Percentiles rank a stretch among this genome's conserved stretches.
Conservation (phyloP, 2,113 vertebrate genomes). For the Tympanuchus pallidicinctus region DNA sequence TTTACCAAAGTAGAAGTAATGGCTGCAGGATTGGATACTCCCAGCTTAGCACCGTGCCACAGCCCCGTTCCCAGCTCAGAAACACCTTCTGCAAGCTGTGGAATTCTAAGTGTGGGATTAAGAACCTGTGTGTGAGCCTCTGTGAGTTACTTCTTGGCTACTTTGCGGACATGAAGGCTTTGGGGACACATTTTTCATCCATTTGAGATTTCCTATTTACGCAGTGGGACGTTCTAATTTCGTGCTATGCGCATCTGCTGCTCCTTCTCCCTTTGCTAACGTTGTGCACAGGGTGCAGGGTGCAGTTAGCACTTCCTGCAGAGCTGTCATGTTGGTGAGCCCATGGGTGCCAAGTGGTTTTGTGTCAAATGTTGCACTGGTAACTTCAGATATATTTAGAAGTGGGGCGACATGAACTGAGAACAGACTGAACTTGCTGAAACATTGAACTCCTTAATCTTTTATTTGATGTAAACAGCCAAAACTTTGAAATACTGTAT, state of each 20-base stretch:
- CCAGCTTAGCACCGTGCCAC: neutral
- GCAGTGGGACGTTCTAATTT: neutral
- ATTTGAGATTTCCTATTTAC: neutral
- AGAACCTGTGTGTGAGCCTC: neutral
- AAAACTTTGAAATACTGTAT: neutral
- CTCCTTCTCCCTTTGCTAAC: neutral
- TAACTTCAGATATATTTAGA: neutral
- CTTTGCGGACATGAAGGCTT: neutral
- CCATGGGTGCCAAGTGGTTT: neutral
- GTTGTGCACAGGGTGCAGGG: neutral
- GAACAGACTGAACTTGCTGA: fast-evolving
- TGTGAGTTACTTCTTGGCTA: neutral
- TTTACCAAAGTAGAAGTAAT: neutral
- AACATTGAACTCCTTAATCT: neutral
- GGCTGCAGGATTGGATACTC: neutral
- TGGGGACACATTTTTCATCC: neutral
- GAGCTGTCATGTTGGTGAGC: neutral
- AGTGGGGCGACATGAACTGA: neutral
- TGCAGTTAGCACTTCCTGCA: neutral
- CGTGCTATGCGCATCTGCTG: neutral
- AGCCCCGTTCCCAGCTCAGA: neutral
- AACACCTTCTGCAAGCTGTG: neutral
- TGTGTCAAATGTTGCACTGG: neutral
- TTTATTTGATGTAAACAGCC: neutral
- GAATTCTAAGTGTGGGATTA: neutral